Percentiles rank a stretch among this genome's conserved stretches.
Conservation (phyloP, 2,797 vertebrate species). For the Alfaro cultratus region DNA sequence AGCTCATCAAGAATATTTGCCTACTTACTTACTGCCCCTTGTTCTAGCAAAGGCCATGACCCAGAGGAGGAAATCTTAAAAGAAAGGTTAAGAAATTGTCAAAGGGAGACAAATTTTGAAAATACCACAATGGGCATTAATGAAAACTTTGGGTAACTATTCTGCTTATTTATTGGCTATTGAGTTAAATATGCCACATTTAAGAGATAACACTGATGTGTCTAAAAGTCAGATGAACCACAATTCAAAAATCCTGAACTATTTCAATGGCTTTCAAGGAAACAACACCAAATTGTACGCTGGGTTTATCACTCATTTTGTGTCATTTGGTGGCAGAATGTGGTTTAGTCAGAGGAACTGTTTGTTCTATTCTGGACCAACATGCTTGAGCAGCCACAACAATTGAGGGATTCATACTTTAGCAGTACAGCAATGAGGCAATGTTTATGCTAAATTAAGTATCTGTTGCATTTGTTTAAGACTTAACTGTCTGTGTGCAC, state of each 20-base stretch:
- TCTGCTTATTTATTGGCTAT: not conserved
- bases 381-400: not conserved
- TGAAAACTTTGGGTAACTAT: not conserved
- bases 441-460: not conserved
- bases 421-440: not conserved
- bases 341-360: not conserved
- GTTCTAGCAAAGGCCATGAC: not conserved
- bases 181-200: not conserved
- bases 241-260: not conserved
- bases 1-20: not conserved
- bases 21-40: not conserved
- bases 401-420: not conserved
- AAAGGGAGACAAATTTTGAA: not conserved
- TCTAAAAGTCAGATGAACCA: not conserved
- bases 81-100: not conserved
- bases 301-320: not conserved
- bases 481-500: slow-evolving; percentile 93
- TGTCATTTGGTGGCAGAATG: not conserved
- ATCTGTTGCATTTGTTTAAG: not conserved
- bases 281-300: not conserved
- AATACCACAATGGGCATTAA: not conserved
- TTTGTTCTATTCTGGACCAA: not conserved
- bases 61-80: not conserved
- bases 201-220: not conserved
- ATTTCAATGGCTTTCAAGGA: not conserved